These are phyloP conservation scores for Strix aluco DNA, from an alignment of 2,113 vertebrate species.

Conservation along the genomic window DNA sequence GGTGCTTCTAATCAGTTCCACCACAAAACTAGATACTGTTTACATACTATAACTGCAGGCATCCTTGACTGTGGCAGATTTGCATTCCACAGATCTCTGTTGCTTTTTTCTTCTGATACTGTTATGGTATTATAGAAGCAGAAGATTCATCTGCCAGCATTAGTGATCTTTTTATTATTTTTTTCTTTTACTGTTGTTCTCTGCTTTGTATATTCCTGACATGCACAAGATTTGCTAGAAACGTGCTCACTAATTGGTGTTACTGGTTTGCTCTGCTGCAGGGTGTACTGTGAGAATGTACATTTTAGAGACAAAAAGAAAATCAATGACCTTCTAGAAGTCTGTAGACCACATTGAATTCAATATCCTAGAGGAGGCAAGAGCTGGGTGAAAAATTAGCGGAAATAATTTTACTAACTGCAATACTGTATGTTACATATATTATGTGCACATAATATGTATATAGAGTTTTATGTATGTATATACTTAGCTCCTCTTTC, in stretches of 20 bases:
- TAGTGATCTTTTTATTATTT: neutral
- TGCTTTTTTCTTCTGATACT: neutral
- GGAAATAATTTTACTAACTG: neutral
- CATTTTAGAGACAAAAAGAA: neutral
- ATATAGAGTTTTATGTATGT: neutral
- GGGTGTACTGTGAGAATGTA: neutral
- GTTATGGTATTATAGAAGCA: neutral
- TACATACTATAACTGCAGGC: neutral
- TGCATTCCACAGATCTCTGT: neutral
- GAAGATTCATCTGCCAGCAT: neutral
- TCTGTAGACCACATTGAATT: neutral
- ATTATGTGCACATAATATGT: neutral
- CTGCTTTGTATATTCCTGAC: neutral
- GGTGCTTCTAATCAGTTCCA: constrained; percentile 42
- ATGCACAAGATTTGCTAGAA: neutral
- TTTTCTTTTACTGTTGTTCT: neutral
- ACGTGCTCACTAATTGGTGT: neutral
- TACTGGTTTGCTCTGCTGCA: neutral
- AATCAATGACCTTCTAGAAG: neutral
- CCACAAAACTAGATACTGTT: constrained; percentile 10
- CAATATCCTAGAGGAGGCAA: neutral
- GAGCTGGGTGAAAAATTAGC: neutral
- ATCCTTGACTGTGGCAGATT: constrained; percentile 8
- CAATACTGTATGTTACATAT: neutral
- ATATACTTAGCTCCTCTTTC: neutral